A percentile compares a stretch with the other conserved stretches of the same genome.
These are phyloP conservation scores for Calidris pygmaea DNA, from an alignment of 2,113 vertebrate genomes.

Conservation along the genomic window DNA sequence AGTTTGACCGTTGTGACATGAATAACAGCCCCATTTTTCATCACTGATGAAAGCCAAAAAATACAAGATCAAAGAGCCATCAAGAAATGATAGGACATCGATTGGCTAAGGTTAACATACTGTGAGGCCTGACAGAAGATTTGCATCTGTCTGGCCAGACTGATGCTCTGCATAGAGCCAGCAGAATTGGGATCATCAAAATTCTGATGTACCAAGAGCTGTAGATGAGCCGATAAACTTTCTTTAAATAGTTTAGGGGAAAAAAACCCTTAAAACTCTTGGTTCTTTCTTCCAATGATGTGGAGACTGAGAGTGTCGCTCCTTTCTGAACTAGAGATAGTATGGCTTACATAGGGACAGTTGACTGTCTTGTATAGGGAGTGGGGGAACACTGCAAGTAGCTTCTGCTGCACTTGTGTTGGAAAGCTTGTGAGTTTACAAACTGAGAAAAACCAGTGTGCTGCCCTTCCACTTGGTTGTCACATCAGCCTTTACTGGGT, in stretches of 20 bases:
- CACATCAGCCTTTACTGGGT: neutral
- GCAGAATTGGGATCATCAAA: neutral
- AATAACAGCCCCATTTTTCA: neutral
- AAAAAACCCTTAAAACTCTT: neutral
- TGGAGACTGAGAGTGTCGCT: neutral
- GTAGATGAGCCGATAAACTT: neutral
- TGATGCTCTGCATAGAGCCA: neutral
- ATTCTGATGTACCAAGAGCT: neutral
- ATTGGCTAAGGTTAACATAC: neutral
- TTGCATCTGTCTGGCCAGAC: neutral
- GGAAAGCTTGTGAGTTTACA: neutral
- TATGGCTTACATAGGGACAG: neutral
- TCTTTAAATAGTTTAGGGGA: neutral
- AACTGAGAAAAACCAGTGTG: neutral
- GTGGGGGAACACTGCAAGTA: neutral
- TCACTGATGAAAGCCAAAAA: neutral
- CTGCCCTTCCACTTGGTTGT: neutral
- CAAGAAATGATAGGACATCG: rapidly evolving
- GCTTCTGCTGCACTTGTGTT: neutral
- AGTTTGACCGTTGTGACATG: rapidly evolving
- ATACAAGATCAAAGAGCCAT: neutral
- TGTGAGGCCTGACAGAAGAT: neutral
- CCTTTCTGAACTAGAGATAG: neutral
- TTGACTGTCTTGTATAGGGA: rapidly evolving
- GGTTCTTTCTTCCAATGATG: neutral